Conservation (phyloP, 2,797 vertebrate genomes). For the Ctenopoma kingsleyae region DNA sequence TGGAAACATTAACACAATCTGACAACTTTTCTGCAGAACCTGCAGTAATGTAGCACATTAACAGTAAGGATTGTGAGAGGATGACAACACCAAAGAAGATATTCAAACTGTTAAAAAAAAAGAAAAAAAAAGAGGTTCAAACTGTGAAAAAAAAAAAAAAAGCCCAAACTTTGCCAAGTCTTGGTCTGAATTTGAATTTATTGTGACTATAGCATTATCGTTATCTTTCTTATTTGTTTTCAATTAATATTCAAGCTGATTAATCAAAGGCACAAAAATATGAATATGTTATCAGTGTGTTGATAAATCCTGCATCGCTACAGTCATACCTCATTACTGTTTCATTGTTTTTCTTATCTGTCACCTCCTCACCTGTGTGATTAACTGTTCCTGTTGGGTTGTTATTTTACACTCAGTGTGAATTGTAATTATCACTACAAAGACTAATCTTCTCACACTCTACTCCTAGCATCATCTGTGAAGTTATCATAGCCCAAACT, state of each 20-base stretch:
- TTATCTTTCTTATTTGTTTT: not conserved
- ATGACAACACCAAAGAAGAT: not conserved
- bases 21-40: not conserved
- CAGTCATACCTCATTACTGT: conserved; percentile 21
- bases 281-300: not conserved
- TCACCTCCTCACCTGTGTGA: conserved; percentile 27
- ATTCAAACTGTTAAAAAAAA: not conserved
- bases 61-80: not conserved
- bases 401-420: conserved; percentile 25
- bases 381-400: conserved; percentile 26
- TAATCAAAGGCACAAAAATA: not conserved
- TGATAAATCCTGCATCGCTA: not conserved
- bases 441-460: conserved; percentile 28
- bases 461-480: conserved; percentile 12
- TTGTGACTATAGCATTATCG: not conserved
- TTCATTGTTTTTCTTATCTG: conserved; percentile 23
- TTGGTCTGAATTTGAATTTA: not conserved
- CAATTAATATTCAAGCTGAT: not conserved
- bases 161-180: no score
- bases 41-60: not conserved
- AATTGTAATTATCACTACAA: conserved; percentile 49
- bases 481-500: conserved; percentile 21
- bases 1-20: not conserved
- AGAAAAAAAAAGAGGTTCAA: not conserved
- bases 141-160: not conserved